Evolutionary conservation across 2,113 vertebrate genomes (phyloP).

Genomic region (Ictalurus punctatus): DNA sequence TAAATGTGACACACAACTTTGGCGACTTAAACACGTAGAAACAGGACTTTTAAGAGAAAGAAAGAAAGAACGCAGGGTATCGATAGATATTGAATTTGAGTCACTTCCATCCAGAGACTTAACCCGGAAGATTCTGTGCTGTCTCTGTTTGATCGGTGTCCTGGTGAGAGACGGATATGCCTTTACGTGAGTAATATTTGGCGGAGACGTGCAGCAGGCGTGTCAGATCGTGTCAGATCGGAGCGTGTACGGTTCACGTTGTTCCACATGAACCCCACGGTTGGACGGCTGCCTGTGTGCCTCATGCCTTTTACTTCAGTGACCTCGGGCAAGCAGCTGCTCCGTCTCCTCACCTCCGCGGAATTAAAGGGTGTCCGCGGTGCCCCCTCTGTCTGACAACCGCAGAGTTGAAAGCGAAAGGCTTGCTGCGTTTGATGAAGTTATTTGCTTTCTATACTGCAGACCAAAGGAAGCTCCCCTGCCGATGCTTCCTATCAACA

Average conservation of each 20-base stretch:
- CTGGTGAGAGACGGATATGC: not conserved
- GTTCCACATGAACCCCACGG: not conserved
- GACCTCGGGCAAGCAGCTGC: slow-evolving; percentile 41
- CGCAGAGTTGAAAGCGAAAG: slow-evolving; percentile 59
- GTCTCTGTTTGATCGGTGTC: not conserved
- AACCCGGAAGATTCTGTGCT: not conserved
- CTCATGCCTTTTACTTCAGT: slow-evolving; percentile 21
- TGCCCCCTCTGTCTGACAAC: slow-evolving; percentile 35
- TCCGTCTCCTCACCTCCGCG: slow-evolving; percentile 15
- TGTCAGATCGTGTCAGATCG: not conserved
- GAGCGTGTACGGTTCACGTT: not conserved
- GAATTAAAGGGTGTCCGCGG: slow-evolving; percentile 28
- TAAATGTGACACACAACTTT: not conserved
- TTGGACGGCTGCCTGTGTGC: not conserved
- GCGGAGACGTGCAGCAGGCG: not conserved
- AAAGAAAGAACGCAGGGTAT: not conserved
- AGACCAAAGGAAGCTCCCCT: slow-evolving; percentile 70
- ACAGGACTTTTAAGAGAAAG: too few species aligned
- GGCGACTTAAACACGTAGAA: too few species aligned
- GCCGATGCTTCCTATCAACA: slow-evolving; percentile 62
- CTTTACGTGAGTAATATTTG: not conserved
- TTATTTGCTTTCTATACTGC: slow-evolving; percentile 72
- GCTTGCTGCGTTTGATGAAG: slow-evolving; percentile 70
- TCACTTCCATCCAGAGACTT: not conserved
- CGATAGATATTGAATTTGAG: not conserved